These are phyloP conservation scores for Ophioninae sp. DNA, from an alignment of 2,888 invertebrate genomes.

Conservation along the genomic window DNA sequence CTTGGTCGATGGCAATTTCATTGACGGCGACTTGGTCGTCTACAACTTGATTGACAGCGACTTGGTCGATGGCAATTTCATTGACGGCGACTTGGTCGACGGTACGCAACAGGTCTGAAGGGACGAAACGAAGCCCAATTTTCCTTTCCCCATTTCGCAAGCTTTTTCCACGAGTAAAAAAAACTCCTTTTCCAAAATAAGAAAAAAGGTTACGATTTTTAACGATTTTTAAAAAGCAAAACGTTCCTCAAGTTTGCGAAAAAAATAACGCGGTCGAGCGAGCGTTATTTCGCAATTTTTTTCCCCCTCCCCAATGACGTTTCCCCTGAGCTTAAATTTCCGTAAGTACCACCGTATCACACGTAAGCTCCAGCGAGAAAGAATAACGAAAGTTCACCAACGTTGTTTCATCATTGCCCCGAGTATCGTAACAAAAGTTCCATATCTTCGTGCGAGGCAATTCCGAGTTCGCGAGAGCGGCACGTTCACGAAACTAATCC, in stretches of 20 bases:
- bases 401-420: background rate
- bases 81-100: no score
- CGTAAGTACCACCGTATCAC: background rate
- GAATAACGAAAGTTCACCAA: background rate
- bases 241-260: background rate
- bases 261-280: background rate
- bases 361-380: background rate
- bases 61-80: no score
- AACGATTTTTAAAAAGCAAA: background rate
- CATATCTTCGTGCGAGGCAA: background rate
- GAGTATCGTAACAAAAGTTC: conserved; percentile 5
- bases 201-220: background rate
- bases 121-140: no score
- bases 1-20: no score
- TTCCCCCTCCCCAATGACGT: background rate
- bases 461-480: background rate
- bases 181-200: background rate
- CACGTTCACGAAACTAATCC: background rate
- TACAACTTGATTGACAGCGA: no score
- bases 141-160: no score
- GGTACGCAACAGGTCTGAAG: no score
- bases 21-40: no score
- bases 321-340: background rate
- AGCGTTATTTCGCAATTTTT: background rate
- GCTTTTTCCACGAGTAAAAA: no score